phyloP scores from a whole-genome alignment of 2,888 invertebrate genomes.

The Hyppa rectilinea region DNA sequence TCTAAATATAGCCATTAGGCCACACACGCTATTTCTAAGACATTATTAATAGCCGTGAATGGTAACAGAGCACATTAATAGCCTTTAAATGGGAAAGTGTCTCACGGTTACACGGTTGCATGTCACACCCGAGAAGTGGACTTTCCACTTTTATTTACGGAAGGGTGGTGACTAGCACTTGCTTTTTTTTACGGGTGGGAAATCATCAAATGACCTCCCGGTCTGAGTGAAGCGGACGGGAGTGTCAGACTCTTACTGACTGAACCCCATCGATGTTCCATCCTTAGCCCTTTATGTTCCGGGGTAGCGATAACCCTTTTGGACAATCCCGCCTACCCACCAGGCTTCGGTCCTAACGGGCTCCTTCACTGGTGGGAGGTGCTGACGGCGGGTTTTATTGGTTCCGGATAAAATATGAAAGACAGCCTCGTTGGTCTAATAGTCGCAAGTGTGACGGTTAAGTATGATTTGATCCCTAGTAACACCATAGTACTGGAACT shows the following conservation, averaged over 20 bases:
- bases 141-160: constrained; percentile 14
- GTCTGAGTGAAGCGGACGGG: no score
- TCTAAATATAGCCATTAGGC: constrained; percentile 33
- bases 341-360: no score
- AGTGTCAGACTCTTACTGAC: no score
- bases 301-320: no score
- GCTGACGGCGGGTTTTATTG: background rate
- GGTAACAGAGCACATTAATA: constrained; percentile 23
- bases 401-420: background rate
- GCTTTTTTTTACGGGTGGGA: no score
- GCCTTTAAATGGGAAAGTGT: constrained; percentile 40
- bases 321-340: no score
- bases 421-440: background rate
- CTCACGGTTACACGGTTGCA: constrained; percentile 38
- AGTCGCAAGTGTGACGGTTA: background rate
- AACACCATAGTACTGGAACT: background rate
- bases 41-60: constrained; percentile 46
- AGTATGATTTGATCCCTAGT: background rate
- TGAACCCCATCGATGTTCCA: no score
- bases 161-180: no score
- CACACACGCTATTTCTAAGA: constrained; percentile 46
- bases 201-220: no score
- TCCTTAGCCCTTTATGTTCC: no score
- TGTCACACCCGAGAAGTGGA: constrained; percentile 16
- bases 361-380: background rate